Conservation (phyloP, 2,888 invertebrate genomes). For the Latheticus oryzae region DNA sequence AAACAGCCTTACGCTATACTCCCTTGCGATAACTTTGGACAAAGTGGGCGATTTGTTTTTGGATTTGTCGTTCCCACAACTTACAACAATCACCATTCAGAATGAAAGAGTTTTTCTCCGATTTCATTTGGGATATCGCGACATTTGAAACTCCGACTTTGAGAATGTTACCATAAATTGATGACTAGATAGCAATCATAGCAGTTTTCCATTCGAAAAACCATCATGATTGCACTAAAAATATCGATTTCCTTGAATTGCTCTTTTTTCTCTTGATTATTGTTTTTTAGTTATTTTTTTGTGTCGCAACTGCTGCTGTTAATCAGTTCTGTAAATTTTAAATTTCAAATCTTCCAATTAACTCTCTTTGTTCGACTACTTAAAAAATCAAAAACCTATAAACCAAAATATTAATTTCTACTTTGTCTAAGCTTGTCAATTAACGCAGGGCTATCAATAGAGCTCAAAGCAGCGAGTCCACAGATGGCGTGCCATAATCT, state of each 20-base stretch:
- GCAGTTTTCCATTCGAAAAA: too few relatives aligned
- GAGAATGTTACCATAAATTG: constrained; percentile 18
- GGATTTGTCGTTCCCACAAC: constrained; percentile 32
- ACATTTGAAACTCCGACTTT: constrained; percentile 6
- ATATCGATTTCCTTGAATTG: too few relatives aligned
- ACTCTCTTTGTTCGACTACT: neutral
- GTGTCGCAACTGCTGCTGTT: too few relatives aligned
- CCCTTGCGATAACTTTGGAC: constrained; percentile 41
- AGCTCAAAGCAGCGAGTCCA: constrained; percentile 6
- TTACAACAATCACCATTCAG: constrained; percentile 31
- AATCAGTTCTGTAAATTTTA: too few relatives aligned
- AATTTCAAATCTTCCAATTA: constrained; percentile 13
- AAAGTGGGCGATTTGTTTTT: constrained; percentile 42
- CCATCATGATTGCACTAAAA: too few relatives aligned
- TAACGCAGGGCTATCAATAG: constrained; percentile 8
- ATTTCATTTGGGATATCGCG: constrained; percentile 23
- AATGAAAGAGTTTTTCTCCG: constrained; percentile 19
- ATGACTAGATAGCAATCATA: constrained; percentile 20
- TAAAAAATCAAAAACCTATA: constrained; percentile 18
- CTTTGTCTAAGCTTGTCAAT: constrained; percentile 4
- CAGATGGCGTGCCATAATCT: constrained; percentile 49
- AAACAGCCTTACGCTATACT: constrained; percentile 31
- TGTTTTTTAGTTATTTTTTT: too few relatives aligned
- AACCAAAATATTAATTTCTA: neutral
- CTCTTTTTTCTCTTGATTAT: too few relatives aligned